Percentiles rank a stretch among this genome's conserved stretches.
These are phyloP conservation scores for Brachionus plicatilis DNA, from an alignment of 1,140 invertebrate genomes.

Conservation along the genomic window DNA sequence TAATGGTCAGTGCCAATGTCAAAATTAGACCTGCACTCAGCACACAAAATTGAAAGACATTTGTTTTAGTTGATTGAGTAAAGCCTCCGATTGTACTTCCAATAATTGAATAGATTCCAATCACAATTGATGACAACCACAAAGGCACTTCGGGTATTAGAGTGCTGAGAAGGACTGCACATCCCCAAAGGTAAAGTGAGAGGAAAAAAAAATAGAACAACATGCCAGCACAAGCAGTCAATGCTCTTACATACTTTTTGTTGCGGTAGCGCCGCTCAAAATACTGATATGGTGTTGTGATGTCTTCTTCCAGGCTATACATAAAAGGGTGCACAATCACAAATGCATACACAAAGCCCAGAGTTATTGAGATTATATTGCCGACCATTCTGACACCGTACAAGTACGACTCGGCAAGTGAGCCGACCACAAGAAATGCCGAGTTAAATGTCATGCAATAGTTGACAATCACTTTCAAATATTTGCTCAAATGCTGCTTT, in stretches of 20 bases:
- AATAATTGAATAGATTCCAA: not conserved
- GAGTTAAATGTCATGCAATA: conserved; percentile 23
- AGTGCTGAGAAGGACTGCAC: not conserved
- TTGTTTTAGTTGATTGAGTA: conserved; percentile 15
- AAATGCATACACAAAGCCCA: conserved; percentile 16
- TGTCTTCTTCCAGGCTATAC: conserved; percentile 2
- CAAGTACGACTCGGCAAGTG: conserved; percentile 3
- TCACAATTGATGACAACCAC: not conserved
- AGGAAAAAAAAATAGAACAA: conserved; percentile 26
- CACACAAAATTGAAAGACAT: conserved; percentile 11
- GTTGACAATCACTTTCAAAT: conserved; percentile 20
- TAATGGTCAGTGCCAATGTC: not conserved
- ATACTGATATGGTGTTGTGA: conserved; percentile 25
- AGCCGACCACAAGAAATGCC: not conserved
- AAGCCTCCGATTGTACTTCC: conserved; percentile 9
- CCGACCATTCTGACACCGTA: conserved; percentile 21
- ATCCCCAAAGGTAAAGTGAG: conserved; percentile 9
- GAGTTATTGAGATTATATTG: conserved; percentile 24
- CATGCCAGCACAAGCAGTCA: not conserved
- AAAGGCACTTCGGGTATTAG: not conserved
- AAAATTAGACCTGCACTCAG: not conserved
- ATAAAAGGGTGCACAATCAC: conserved; percentile 10
- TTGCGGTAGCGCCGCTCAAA: not conserved
- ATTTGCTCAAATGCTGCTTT: not conserved
- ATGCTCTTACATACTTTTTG: not conserved